Conservation (phyloP, 2,888 invertebrate species). For the Drosophila acutilabella region DNA sequence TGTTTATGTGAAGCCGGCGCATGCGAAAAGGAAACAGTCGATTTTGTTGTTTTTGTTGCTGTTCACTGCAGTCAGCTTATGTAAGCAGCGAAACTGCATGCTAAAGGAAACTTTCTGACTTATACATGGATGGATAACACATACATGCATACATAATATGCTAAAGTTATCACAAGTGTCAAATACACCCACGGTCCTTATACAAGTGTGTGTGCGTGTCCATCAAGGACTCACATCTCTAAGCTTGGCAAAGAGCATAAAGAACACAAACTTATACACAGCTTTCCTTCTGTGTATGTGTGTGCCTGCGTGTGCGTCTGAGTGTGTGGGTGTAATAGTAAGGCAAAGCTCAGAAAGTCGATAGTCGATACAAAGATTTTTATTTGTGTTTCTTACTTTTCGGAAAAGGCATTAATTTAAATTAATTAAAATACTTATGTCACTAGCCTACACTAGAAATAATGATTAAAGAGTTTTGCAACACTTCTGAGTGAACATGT, state of each 20-base stretch:
- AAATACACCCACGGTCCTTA: constrained; percentile 11
- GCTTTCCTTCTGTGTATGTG: background rate
- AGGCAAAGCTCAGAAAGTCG: background rate
- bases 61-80: constrained; percentile 57
- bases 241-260: constrained; percentile 29
- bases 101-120: constrained; percentile 1
- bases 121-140: background rate
- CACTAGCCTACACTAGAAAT: background rate
- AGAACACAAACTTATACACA: constrained; percentile 2
- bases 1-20: constrained; percentile 44
- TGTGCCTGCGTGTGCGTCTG: constrained; percentile 1
- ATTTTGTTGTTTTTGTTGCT: constrained; percentile 31
- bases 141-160: background rate
- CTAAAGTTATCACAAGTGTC: constrained; percentile 7
- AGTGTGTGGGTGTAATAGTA: constrained; percentile 1
- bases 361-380: background rate
- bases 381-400: too few relatives aligned
- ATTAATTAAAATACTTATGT: background rate
- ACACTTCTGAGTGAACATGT: background rate
- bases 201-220: background rate
- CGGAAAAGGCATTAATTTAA: background rate
- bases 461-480: background rate
- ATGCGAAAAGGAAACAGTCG: constrained; percentile 52
- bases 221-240: constrained; percentile 27
- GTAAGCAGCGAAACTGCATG: constrained; percentile 46